phyloP scores from a whole-genome alignment of 35 echinoderm and acorn worm species.

The Ophioderma brevispina region DNA sequence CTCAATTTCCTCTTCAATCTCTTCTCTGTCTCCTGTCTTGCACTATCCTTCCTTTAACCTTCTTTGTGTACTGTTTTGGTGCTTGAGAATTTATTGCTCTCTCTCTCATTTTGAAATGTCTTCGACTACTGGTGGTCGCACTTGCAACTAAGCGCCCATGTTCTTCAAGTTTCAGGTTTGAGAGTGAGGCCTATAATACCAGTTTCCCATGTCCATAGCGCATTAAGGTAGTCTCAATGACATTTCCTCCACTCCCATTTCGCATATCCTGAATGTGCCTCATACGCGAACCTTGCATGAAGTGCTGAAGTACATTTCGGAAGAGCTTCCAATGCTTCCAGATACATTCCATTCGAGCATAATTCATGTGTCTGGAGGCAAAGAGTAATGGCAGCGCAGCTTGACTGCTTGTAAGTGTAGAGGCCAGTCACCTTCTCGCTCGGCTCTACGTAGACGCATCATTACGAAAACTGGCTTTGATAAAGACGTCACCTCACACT shows the following conservation, averaged over 20 bases:
- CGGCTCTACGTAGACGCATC: constrained; percentile 42
- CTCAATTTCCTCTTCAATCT: too few relatives aligned
- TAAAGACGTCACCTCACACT: constrained; percentile 49
- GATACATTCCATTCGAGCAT: constrained; percentile 22
- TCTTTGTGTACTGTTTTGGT: too few relatives aligned
- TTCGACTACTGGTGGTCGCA: too few relatives aligned
- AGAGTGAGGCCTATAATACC: too few relatives aligned
- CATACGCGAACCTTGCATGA: constrained; percentile 23
- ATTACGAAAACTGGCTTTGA: constrained; percentile 40
- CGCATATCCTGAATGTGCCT: background rate
- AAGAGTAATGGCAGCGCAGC: constrained; percentile 50
- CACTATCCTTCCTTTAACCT: too few relatives aligned
- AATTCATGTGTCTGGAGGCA: constrained; percentile 34
- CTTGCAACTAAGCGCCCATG: too few relatives aligned
- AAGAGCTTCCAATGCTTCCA: constrained; percentile 21
- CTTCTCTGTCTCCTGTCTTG: too few relatives aligned
- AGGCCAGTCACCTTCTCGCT: constrained; percentile 53
- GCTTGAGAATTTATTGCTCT: too few relatives aligned
- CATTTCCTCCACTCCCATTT: constrained; percentile 23
- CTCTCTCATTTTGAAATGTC: too few relatives aligned
- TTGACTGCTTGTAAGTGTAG: constrained; percentile 26
- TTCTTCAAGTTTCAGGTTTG: too few relatives aligned
- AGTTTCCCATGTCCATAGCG: too few relatives aligned
- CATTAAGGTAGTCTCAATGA: too few relatives aligned
- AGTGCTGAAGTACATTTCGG: constrained; percentile 33